Percentiles rank a stretch among this genome's conserved stretches.
Evolutionary conservation across 1,140 invertebrate species (phyloP).

Genomic region (Caenorhabditis brenneri): DNA sequence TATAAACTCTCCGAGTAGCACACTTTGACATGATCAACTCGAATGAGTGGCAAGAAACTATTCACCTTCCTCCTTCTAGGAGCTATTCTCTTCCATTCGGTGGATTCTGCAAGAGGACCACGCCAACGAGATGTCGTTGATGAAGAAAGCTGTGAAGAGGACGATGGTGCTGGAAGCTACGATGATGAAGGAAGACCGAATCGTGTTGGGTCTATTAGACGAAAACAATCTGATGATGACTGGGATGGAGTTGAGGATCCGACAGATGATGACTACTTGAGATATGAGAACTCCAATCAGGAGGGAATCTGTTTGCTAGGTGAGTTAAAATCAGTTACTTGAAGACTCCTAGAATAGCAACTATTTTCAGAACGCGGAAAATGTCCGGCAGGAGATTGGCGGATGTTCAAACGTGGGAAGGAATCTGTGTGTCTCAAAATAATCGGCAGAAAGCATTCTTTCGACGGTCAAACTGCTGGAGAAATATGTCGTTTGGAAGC

Average conservation of each 20-base stretch:
- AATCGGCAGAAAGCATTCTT: neutral
- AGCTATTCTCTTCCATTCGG: neutral
- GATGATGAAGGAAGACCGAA: neutral
- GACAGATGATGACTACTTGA: neutral
- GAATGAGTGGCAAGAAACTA: constrained; percentile 1
- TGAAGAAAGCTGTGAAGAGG: neutral
- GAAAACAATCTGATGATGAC: neutral
- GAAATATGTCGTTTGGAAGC: neutral
- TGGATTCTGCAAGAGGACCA: neutral
- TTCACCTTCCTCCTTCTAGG: neutral
- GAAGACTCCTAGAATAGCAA: neutral
- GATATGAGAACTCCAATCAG: constrained; percentile 19
- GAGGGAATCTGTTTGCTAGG: neutral
- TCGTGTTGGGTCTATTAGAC: neutral
- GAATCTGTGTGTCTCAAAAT: neutral
- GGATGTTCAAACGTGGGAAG: neutral
- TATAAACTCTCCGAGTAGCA: neutral
- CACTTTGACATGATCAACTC: neutral
- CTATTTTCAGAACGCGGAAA: neutral
- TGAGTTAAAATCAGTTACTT: neutral
- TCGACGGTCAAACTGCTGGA: neutral
- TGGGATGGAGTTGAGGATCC: constrained; percentile 11
- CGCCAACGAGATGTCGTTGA: neutral
- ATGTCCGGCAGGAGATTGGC: neutral
- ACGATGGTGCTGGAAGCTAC: neutral